Base-by-base conservation (phyloP, 1,140 invertebrate species). In the Diorhabda elongata region DNA sequence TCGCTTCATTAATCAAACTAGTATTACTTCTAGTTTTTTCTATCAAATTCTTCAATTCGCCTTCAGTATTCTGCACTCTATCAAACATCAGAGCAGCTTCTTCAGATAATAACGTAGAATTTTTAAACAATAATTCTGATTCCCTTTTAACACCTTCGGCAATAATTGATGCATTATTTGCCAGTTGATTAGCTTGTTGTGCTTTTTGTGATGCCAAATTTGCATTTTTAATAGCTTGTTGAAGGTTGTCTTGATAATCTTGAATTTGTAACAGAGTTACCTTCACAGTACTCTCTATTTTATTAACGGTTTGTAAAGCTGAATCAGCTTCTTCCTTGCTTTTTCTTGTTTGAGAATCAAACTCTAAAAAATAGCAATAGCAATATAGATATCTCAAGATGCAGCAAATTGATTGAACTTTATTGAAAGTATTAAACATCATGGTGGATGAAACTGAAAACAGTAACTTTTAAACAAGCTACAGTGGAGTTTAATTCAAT, bases 331-430 rank as follows among this genome's bases (percentile, higher is more conserved):
- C 86, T 5, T 83, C 82, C 59, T 90, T 89, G 67, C 91, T 95
- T 58, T 89, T 88, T 73, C 93, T 87, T 2, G 98, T 94, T 82
- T 95, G 87, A 58, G 91, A 87, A 79, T 97, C 94, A 84, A 98
- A 98, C 78, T 91, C 95, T 92, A 75, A 74, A 81, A 81, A 73
- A 26, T 2, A 26, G 26, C 26, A 26, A 26, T 26, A 26, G 26
- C 26, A 26, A 26, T 26, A 26, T 26, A 26, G 1, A 26, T 26
- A 26, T 26, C 26, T 26, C 26, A 26, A 26, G 26, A 26, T 26
- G 26, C 26, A 26, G 26, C 26, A 26, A 26, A 26, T 26, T 26
- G 26, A 26, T 26, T 26, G 26, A 1, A 2, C 26, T 26, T 26
- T 26, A 26, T 26, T 26, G 26, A 26, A 26, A 26, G 26, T 26